A percentile compares a stretch with the other conserved stretches of the same genome.
Evolutionary conservation across 2,797 vertebrate genomes (phyloP).

Genomic region (Xerus rutilus): DNA sequence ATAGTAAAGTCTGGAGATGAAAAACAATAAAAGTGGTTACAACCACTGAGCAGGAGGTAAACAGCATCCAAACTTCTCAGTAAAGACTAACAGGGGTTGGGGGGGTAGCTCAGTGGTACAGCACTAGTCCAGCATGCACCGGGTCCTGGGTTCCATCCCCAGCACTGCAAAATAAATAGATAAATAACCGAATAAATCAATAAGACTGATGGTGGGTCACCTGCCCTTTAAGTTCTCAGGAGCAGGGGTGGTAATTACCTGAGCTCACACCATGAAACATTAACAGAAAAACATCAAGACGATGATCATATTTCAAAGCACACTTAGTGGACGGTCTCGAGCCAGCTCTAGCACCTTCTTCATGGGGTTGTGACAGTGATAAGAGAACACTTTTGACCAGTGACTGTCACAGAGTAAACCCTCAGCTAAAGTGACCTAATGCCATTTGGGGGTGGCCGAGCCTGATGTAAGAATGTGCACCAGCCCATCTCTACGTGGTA

Average conservation of each 20-base stretch:
- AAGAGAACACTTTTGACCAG: neutral
- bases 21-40: slow-evolving; percentile 17
- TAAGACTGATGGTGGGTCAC: neutral
- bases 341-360: neutral
- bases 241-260: neutral
- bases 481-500: neutral
- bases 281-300: neutral
- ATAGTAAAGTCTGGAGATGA: slow-evolving; percentile 91
- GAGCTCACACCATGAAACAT: neutral
- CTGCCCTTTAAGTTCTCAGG: neutral
- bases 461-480: neutral
- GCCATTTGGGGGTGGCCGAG: no score
- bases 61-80: neutral
- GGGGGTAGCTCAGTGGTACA: neutral
- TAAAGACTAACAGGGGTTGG: neutral
- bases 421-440: neutral
- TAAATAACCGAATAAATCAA: neutral
- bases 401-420: no score
- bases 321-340: neutral
- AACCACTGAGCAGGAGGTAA: neutral
- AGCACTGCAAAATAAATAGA: neutral
- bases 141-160: neutral
- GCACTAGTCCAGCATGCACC: neutral
- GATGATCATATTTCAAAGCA: neutral
- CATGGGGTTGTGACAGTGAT: neutral